Evolutionary conservation across 2,888 invertebrate genomes (phyloP).

Genomic region (Scaptomyza polygonia): DNA sequence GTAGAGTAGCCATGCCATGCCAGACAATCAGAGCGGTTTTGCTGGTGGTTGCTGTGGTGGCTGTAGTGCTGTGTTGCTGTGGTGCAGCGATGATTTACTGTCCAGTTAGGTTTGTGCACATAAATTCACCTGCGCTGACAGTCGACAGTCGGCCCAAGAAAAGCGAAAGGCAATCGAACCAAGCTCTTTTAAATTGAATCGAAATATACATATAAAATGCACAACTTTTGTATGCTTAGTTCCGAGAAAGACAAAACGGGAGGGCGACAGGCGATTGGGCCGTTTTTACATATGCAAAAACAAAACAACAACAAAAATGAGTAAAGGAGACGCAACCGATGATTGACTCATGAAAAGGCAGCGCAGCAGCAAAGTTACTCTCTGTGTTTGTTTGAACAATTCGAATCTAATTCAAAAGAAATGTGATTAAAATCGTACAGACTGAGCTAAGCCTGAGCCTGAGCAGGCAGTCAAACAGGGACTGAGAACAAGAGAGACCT

Average conservation of each 20-base stretch:
- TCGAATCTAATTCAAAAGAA: slow-evolving; percentile 78
- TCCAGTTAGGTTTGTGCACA: slow-evolving; percentile 80
- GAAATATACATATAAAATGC: slow-evolving; percentile 27
- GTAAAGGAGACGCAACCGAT: slow-evolving; percentile 43
- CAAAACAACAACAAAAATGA: no score
- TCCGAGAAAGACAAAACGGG: slow-evolving; percentile 55
- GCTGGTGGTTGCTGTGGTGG: slow-evolving; percentile 29
- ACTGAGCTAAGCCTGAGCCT: no score
- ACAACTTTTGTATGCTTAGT: slow-evolving; percentile 41
- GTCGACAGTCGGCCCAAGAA: slow-evolving; percentile 59
- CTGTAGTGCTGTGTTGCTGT: slow-evolving; percentile 35
- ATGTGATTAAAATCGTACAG: slow-evolving; percentile 78
- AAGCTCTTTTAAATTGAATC: slow-evolving; percentile 60
- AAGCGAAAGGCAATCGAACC: slow-evolving; percentile 69
- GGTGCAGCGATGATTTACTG: slow-evolving; percentile 81
- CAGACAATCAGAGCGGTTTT: slow-evolving; percentile 57
- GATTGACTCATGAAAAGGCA: slow-evolving; percentile 75
- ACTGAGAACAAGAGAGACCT: slow-evolving; percentile 4
- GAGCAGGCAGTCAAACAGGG: slow-evolving; percentile 9
- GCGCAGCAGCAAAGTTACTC: slow-evolving; percentile 19
- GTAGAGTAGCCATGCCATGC: slow-evolving; percentile 21
- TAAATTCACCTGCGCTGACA: slow-evolving; percentile 83
- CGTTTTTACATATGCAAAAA: slow-evolving; percentile 57
- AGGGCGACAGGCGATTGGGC: background rate
- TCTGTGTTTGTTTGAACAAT: slow-evolving; percentile 48